These are phyloP conservation scores for Elanus axillaris DNA, from an alignment of 2,113 vertebrate genomes.

Conservation along the genomic window DNA sequence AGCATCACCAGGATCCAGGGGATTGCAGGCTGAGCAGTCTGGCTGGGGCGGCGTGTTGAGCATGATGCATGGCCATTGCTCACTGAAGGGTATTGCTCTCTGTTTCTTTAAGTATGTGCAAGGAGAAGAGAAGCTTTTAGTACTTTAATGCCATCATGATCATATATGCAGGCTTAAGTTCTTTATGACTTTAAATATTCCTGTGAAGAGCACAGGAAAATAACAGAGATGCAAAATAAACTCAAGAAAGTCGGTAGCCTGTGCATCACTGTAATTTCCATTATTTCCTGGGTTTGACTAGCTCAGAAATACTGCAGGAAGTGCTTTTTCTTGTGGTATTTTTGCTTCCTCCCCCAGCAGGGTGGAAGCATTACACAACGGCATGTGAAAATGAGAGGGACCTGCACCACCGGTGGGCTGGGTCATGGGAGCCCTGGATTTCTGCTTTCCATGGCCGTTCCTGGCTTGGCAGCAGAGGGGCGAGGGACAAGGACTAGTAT, in stretches of 20 bases:
- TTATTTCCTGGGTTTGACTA: conserved; percentile 32
- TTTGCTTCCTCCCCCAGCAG: conserved; percentile 20
- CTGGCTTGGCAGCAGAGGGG: accelerated
- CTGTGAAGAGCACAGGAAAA: conserved; percentile 22
- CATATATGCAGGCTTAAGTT: neutral
- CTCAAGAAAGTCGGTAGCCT: neutral
- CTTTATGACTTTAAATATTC: neutral
- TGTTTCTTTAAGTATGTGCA: neutral
- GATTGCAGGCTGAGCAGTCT: neutral
- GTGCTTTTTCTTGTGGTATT: conserved; percentile 19
- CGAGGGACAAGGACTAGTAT: accelerated
- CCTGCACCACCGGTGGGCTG: accelerated
- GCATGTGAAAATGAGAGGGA: conserved; percentile 28
- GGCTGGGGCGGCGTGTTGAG: accelerated
- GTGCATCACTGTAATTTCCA: neutral
- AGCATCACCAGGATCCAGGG: neutral
- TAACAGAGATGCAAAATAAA: neutral
- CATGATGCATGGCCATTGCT: accelerated
- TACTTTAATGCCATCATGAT: neutral
- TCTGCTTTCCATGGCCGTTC: neutral
- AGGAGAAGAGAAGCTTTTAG: neutral
- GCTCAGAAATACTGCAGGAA: conserved; percentile 43
- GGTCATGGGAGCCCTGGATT: neutral
- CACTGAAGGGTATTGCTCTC: neutral
- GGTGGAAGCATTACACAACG: neutral